These are phyloP conservation scores for Aporophyla lueneburgensis DNA, from an alignment of 2,888 invertebrate genomes.

Conservation along the genomic window DNA sequence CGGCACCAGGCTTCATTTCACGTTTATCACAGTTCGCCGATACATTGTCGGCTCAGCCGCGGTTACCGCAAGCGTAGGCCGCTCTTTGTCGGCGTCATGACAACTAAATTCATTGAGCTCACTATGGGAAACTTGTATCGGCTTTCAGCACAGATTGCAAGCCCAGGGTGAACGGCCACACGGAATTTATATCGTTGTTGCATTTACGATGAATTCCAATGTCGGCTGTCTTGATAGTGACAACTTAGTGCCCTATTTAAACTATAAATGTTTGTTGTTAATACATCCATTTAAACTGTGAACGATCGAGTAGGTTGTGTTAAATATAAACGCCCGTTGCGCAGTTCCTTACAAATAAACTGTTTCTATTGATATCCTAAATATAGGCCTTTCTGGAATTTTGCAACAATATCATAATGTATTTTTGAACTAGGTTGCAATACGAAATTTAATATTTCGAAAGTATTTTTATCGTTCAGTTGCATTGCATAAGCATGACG, in stretches of 20 bases:
- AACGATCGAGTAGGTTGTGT: conserved; percentile 11
- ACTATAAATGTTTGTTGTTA: conserved; percentile 33
- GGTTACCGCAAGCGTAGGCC: conserved; percentile 68
- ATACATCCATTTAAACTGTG: conserved; percentile 22
- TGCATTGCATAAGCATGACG: conserved; percentile 24
- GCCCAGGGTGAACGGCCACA: conserved; percentile 68
- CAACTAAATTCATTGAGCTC: conserved; percentile 77
- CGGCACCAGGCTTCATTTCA: conserved; percentile 53
- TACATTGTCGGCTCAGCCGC: conserved; percentile 34
- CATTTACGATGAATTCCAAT: conserved; percentile 53
- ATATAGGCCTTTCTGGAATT: conserved; percentile 20
- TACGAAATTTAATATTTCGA: conserved; percentile 24
- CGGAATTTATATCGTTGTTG: conserved; percentile 70
- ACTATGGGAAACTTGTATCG: conserved; percentile 61
- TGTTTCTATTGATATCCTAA: conserved; percentile 19
- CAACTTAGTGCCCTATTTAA: conserved; percentile 50
- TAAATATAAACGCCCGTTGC: conserved; percentile 21
- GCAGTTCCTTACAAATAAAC: conserved; percentile 27
- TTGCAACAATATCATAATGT: conserved; percentile 24
- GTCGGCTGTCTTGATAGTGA: conserved; percentile 41
- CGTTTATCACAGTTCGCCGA: conserved; percentile 57
- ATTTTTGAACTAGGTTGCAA: conserved; percentile 32
- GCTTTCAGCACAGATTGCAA: conserved; percentile 58
- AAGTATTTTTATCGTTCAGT: conserved; percentile 31
- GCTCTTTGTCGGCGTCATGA: conserved; percentile 76